A percentile compares a stretch with the other conserved stretches of the same genome.
Evolutionary conservation across 2,113 vertebrate species (phyloP).

Genomic region (Siniperca knerii): DNA sequence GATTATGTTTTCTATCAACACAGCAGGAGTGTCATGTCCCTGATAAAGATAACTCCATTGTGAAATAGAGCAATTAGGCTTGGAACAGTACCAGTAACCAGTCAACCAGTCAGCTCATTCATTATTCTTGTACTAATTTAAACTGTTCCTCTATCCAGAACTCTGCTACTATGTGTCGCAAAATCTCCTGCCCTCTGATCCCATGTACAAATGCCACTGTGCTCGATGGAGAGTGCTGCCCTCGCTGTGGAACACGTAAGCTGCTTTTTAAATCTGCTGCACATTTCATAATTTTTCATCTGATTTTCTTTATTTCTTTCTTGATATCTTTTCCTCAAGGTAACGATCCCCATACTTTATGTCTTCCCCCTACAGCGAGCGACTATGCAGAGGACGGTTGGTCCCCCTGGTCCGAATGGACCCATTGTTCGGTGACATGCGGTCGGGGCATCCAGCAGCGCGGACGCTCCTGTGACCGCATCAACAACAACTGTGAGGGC

Average conservation of each 20-base stretch:
- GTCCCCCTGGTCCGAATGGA: conserved; percentile 99
- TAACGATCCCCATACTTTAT: background rate
- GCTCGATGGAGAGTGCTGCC: conserved; percentile 98
- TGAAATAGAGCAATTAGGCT: conserved; percentile 60
- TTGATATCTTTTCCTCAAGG: conserved; percentile 2
- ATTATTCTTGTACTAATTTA: conserved; percentile 54
- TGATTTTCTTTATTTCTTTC: background rate
- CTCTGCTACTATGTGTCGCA: conserved; percentile 94
- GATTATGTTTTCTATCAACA: conserved; percentile 44
- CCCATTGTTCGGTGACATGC: conserved; percentile 94
- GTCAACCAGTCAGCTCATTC: conserved; percentile 11
- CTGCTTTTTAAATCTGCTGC: conserved; percentile 19
- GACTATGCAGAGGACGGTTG: conserved; percentile 92
- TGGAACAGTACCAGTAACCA: conserved; percentile 41
- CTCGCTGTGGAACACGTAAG: conserved; percentile 94
- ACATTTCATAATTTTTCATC: background rate
- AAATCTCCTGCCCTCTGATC: conserved; percentile 96
- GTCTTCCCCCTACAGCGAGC: conserved; percentile 78
- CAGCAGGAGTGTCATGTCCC: conserved; percentile 42
- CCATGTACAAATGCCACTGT: conserved; percentile 95
- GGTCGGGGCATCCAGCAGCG: conserved; percentile 97
- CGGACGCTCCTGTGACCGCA: conserved; percentile 97
- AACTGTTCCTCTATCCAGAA: conserved; percentile 85
- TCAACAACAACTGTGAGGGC: conserved; percentile 96
- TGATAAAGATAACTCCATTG: conserved; percentile 56